Base-by-base conservation (phyloP, 2,113 vertebrate species). In the Hippocampus abdominalis region DNA sequence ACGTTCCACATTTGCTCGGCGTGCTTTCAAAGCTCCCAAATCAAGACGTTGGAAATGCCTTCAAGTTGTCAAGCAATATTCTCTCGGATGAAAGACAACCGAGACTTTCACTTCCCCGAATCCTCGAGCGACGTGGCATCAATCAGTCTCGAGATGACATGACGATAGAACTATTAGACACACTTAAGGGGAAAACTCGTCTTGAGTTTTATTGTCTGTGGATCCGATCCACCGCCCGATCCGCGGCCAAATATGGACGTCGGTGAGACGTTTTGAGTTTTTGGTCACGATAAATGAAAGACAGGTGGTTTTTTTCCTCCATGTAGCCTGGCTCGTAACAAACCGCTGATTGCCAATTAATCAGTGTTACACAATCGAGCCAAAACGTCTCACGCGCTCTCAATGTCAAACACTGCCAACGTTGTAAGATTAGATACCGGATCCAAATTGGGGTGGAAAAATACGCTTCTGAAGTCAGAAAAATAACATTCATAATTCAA, bases 1-100 rank as follows among this genome's bases (percentile, higher is more conserved):
- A 57, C 77, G 81, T 87, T 85, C 79, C 79, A 65, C 64, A 68
- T 66, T 76, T 44, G 25, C n/a, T 49, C 82, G 70, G 79, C 75
- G 68, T 2, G 8, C 15, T 70, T 69, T 78, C 65, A 73, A 73
- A 73, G 62, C 73, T 44, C 63, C 44, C 29, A 42, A 70, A 12
- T 59, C 21, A 57, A 87, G 74, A 82, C 40, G 54, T 57, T 81
- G 82, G 79, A 89, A 84, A 79, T 4, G 18, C 80, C 64, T 2
- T 36, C 64, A 62, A 51, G 54, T 60, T 76, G 82, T 75, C 85
- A 86, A 81, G 75, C 80, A 36, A 84, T 78, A 84, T 81, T 78
- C 53, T 36, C 25, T 68, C 68, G 76, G 74, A 83, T 81, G 73
- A 78, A 84, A 83, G 48, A 32, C 71, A 73, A 81, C 69, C 74